A percentile compares a stretch with the other conserved stretches of the same genome.
Conservation (phyloP, 2,888 invertebrate species). For the Lasioglossum figueresi region DNA sequence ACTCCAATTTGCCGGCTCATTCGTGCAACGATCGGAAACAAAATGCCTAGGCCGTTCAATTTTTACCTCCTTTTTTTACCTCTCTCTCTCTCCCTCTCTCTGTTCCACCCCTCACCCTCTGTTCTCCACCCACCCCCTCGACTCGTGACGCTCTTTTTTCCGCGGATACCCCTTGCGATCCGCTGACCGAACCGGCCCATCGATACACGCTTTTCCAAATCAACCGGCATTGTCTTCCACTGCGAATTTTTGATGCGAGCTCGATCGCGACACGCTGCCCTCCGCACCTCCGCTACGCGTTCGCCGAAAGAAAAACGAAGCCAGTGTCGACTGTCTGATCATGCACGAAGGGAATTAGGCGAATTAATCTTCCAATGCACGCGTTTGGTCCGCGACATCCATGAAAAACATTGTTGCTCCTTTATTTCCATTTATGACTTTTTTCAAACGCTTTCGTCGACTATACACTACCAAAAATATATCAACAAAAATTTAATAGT, state of each 20-base stretch:
- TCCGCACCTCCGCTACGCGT: neutral
- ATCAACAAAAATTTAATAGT: neutral
- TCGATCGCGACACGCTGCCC: slow-evolving; percentile 6
- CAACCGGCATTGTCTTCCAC: slow-evolving; percentile 53
- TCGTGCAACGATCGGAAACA: slow-evolving; percentile 64
- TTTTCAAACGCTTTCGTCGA: neutral
- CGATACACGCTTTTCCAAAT: slow-evolving; percentile 52
- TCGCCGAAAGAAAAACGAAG: neutral
- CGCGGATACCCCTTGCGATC: slow-evolving; percentile 37
- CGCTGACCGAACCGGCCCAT: slow-evolving; percentile 50
- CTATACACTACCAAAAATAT: neutral
- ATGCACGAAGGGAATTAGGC: neutral
- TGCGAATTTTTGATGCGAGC: slow-evolving; percentile 48
- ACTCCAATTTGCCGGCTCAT: slow-evolving; percentile 63
- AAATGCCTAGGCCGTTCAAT: slow-evolving; percentile 45
- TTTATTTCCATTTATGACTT: neutral
- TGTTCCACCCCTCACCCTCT: neutral
- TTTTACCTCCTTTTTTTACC: neutral
- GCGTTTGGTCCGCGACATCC: no score
- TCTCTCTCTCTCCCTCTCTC: neutral
- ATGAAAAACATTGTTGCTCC: neutral
- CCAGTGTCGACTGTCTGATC: neutral
- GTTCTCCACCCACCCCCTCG: neutral
- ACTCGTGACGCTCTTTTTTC: neutral
- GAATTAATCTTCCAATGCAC: neutral